Conservation (phyloP, 92 coral and sea anemone genomes). For the Phenganax marumi region DNA sequence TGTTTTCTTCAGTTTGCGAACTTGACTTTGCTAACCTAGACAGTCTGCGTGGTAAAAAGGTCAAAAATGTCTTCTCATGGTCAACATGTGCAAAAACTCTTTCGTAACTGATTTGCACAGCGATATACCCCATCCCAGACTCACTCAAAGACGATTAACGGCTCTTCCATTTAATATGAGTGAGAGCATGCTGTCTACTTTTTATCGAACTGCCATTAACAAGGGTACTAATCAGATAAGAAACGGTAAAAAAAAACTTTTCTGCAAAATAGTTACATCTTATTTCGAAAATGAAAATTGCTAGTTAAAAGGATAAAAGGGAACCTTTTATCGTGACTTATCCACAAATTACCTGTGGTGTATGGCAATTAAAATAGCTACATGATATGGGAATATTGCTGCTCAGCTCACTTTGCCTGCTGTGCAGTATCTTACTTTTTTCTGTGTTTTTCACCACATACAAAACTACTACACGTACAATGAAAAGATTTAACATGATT, state of each 20-base stretch:
- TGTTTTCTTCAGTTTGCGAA: background rate
- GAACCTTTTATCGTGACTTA: too few relatives aligned
- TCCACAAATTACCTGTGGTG: background rate
- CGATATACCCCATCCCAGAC: background rate
- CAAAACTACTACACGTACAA: too few relatives aligned
- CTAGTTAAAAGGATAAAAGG: too few relatives aligned
- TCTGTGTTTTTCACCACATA: too few relatives aligned
- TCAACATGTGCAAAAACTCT: background rate
- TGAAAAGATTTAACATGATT: background rate
- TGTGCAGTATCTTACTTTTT: too few relatives aligned
- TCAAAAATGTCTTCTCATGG: background rate
- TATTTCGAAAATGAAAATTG: too few relatives aligned
- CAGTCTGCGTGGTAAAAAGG: background rate
- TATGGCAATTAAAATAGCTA: slow-evolving; percentile 1
- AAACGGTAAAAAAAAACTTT: background rate
- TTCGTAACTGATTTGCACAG: background rate
- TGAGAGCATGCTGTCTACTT: background rate
- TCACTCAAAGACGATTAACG: slow-evolving; percentile 23
- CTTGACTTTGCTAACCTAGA: background rate
- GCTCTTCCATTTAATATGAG: background rate
- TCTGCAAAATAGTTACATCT: too few relatives aligned
- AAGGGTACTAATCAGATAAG: background rate
- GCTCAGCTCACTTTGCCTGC: background rate
- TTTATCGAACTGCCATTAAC: background rate
- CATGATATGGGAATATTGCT: background rate